Conservation (phyloP, 2,113 vertebrate species). For the Podiceps cristatus region DNA sequence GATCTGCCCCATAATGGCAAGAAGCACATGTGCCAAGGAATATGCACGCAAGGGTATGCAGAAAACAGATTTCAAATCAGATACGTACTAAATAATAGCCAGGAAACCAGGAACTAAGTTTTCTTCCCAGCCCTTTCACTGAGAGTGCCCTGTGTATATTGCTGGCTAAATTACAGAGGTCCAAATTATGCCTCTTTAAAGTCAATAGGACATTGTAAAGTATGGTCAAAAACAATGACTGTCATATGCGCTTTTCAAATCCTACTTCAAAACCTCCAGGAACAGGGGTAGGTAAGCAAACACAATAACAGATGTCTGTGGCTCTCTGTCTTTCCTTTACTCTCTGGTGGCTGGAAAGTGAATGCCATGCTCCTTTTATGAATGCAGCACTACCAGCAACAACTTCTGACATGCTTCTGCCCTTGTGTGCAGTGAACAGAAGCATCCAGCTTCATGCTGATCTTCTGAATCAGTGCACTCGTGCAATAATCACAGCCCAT, state of each 20-base stretch:
- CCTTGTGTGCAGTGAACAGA: neutral
- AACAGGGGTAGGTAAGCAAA: constrained; percentile 14
- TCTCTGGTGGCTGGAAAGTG: constrained; percentile 8
- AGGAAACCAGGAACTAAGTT: constrained; percentile 43
- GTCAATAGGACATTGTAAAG: neutral
- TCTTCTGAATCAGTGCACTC: neutral
- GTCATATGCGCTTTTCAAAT: neutral
- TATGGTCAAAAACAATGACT: neutral
- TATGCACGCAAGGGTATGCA: constrained; percentile 18
- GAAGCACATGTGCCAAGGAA: constrained; percentile 25
- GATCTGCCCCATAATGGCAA: constrained; percentile 43
- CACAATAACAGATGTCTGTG: neutral
- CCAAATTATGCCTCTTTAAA: neutral
- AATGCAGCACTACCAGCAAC: neutral
- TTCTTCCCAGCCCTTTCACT: constrained; percentile 28
- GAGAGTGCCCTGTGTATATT: neutral
- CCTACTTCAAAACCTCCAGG: neutral
- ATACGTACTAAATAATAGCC: constrained; percentile 26
- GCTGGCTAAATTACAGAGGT: neutral
- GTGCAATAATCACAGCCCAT: neutral
- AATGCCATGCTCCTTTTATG: neutral
- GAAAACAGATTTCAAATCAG: constrained; percentile 53
- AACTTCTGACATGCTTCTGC: neutral
- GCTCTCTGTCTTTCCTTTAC: neutral
- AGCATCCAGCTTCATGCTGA: neutral